Evolutionary conservation across 1,140 invertebrate genomes (phyloP).

Genomic region (Drosophila lacertosa): DNA sequence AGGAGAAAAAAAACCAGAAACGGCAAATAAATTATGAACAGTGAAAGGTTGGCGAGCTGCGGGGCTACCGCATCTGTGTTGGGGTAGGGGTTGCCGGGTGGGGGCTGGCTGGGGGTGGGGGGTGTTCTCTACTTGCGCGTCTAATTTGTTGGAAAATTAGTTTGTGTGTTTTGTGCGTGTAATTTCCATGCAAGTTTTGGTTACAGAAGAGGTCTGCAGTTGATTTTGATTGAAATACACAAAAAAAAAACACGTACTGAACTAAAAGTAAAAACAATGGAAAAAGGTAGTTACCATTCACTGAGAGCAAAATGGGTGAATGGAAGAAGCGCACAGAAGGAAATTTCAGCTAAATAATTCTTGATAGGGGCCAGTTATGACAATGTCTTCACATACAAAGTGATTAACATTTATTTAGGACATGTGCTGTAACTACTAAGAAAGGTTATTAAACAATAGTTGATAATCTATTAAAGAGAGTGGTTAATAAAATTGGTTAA

Average conservation of each 20-base stretch:
- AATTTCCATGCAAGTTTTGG: conserved; percentile 71
- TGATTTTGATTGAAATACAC: conserved; percentile 79
- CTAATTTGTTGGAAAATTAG: conserved; percentile 82
- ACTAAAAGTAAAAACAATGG: too few species aligned
- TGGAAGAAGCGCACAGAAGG: neutral
- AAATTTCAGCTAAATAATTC: neutral
- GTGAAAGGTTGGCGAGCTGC: conserved; percentile 22
- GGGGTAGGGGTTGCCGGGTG: neutral
- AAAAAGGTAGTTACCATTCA: neutral
- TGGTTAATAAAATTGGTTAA: too few species aligned
- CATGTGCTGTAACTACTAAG: too few species aligned
- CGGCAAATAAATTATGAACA: conserved; percentile 78
- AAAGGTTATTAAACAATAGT: too few species aligned
- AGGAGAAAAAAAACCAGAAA: conserved; percentile 40
- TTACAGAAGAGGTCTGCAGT: conserved; percentile 64
- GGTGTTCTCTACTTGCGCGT: conserved; percentile 63
- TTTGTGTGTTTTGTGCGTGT: conserved; percentile 78
- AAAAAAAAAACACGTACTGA: conserved; percentile 26
- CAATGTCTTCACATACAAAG: conserved; percentile 4
- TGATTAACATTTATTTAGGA: neutral
- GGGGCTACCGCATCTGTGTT: neutral
- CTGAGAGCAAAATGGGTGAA: neutral
- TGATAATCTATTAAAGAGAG: too few species aligned
- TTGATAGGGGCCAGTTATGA: neutral
- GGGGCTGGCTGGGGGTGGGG: conserved; percentile 4